These are phyloP conservation scores for Crypturellus undulatus DNA, from an alignment of 2,113 vertebrate species.

Conservation along the genomic window DNA sequence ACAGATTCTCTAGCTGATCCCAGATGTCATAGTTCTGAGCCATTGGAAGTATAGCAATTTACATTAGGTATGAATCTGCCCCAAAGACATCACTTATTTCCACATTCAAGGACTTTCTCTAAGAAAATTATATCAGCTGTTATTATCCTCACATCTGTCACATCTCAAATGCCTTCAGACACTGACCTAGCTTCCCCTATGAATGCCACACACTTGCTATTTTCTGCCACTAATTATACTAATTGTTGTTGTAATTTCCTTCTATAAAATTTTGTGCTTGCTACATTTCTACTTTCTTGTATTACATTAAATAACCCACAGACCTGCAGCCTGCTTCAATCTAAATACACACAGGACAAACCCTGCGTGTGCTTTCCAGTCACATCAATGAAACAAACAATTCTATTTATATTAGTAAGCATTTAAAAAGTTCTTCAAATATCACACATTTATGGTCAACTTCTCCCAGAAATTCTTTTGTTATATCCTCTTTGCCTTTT, in stretches of 20 bases:
- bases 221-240: not conserved
- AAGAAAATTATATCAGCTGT: not conserved
- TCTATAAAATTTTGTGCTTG: not conserved
- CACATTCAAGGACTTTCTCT: not conserved
- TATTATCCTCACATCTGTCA: not conserved
- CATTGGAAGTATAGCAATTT: not conserved
- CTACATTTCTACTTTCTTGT: not conserved
- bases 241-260: not conserved
- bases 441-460: fast-evolving
- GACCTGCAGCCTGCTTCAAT: not conserved
- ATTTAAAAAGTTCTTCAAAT: not conserved
- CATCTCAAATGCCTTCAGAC: not conserved
- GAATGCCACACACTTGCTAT: not conserved
- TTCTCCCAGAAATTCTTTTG: not conserved
- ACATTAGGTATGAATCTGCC: not conserved
- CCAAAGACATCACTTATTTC: not conserved
- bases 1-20: not conserved
- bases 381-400: not conserved
- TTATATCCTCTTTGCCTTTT: not conserved
- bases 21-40: not conserved
- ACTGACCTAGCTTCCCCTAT: not conserved
- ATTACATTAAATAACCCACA: not conserved
- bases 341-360: not conserved
- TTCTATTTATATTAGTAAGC: not conserved
- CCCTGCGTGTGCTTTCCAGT: not conserved